Evolutionary conservation across 2,797 vertebrate genomes (phyloP).

Genomic region (Spheniscus humboldti): DNA sequence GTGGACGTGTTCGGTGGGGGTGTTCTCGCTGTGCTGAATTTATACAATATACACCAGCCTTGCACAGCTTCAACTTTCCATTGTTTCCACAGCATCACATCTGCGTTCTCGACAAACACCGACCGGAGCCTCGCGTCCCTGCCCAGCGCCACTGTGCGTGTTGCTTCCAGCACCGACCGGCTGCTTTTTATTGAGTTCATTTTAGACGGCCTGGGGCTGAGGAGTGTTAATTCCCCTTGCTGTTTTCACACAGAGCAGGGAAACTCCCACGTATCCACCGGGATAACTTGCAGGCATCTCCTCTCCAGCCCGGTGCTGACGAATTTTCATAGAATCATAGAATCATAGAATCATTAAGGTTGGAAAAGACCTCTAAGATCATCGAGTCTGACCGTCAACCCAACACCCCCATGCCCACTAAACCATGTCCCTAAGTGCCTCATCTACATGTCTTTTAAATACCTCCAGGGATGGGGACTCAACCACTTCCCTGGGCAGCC

Average conservation of each 20-base stretch:
- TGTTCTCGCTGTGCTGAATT: not conserved
- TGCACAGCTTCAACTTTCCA: not conserved
- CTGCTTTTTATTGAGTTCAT: not conserved
- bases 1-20: rapidly evolving
- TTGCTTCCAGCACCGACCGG: not conserved
- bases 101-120: rapidly evolving
- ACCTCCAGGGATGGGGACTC: too few species aligned
- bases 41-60: not conserved
- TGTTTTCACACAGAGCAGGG: not conserved
- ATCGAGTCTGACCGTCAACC: too few species aligned
- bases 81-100: not conserved
- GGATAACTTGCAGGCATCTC: not conserved
- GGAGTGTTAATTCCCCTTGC: not conserved
- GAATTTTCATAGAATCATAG: not conserved
- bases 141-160: not conserved
- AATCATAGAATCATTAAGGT: too few species aligned
- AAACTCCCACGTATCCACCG: rapidly evolving
- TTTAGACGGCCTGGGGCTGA: not conserved
- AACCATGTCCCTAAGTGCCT: too few species aligned
- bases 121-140: not conserved
- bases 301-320: not conserved
- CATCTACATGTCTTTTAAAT: too few species aligned
- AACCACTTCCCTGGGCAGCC: too few species aligned
- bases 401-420: too few species aligned
- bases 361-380: too few species aligned